Conservation (phyloP, 64 coral and sea anemone species). For the Cladopsammia gracilis region DNA sequence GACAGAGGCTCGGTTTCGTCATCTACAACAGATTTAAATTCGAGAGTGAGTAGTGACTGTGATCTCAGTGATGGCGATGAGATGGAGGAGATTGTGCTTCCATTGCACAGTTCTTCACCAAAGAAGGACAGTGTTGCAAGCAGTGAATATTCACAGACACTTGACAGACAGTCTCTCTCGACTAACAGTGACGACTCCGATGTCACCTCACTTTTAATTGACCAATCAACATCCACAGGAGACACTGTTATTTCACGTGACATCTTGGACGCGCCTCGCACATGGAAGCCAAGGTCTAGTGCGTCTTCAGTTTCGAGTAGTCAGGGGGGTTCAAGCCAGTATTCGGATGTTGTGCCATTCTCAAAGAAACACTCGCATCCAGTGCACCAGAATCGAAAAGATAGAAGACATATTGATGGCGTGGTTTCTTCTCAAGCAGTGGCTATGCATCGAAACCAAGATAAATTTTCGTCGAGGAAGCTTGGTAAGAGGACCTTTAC, state of each 20-base stretch:
- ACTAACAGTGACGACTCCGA: constrained; percentile 15
- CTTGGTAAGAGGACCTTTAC: background rate
- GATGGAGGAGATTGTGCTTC: background rate
- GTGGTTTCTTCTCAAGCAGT: background rate
- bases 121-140: background rate
- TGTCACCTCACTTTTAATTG: constrained; percentile 52
- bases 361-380: background rate
- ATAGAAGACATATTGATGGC: background rate
- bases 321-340: constrained; percentile 20
- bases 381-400: background rate
- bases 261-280: background rate
- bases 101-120: constrained; percentile 40
- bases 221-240: constrained; percentile 12
- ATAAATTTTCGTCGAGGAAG: background rate
- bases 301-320: background rate
- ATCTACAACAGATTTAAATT: background rate
- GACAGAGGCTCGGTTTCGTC: constrained; percentile 1
- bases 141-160: constrained; percentile 1
- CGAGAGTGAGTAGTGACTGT: background rate
- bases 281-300: background rate
- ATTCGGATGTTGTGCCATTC: background rate
- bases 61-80: constrained; percentile 16
- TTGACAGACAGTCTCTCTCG: background rate
- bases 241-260: constrained; percentile 4
- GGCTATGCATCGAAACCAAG: background rate